A percentile compares a stretch with the other conserved stretches of the same genome.
Conservation (phyloP, 2,888 invertebrate genomes). For the Lasioglossum marginatum region DNA sequence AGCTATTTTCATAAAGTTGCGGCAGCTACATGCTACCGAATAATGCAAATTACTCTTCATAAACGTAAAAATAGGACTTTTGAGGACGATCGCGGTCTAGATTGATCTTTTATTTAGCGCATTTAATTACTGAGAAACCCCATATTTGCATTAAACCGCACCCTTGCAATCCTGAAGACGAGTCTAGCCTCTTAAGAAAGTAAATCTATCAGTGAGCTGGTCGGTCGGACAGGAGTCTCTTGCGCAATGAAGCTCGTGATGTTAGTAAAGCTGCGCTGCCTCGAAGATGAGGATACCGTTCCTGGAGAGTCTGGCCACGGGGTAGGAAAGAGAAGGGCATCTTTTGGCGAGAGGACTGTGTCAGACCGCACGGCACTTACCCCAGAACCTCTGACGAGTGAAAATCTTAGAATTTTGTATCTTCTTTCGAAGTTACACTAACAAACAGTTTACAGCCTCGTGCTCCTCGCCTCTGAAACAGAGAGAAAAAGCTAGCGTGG, state of each 20-base stretch:
- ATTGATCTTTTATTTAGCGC: too few relatives aligned
- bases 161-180: too few relatives aligned
- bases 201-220: neutral
- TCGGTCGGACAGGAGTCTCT: neutral
- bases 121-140: too few relatives aligned
- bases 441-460: slow-evolving; percentile 9
- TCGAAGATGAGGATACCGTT: neutral
- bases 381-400: slow-evolving; percentile 4
- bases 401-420: slow-evolving; percentile 1
- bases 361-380: slow-evolving; percentile 7
- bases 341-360: neutral
- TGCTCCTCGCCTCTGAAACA: slow-evolving; percentile 9
- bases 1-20: too few relatives aligned
- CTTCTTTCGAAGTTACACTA: neutral
- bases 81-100: too few relatives aligned
- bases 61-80: too few relatives aligned
- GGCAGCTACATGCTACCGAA: too few relatives aligned
- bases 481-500: slow-evolving; percentile 13
- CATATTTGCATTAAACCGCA: too few relatives aligned
- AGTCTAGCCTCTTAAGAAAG: neutral
- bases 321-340: neutral
- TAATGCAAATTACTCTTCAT: too few relatives aligned
- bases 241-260: neutral
- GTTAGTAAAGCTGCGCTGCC: neutral
- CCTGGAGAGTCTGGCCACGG: neutral